These are phyloP conservation scores for Musca domestica DNA, from an alignment of 1,140 invertebrate genomes.

Conservation along the genomic window DNA sequence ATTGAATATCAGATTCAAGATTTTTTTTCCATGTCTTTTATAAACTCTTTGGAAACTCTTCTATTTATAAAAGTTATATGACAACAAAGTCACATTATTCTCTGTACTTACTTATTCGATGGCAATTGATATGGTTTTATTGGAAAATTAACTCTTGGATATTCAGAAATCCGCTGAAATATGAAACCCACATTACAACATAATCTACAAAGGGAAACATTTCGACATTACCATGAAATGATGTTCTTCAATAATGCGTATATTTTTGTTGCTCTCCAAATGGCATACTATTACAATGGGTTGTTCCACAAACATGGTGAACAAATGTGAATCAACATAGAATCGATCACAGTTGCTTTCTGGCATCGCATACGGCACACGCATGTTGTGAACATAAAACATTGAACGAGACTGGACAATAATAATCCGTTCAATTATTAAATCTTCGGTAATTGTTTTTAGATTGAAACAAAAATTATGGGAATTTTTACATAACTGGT, in stretches of 20 bases:
- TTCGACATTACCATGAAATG: slow-evolving; percentile 39
- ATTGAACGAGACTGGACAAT: slow-evolving; percentile 45
- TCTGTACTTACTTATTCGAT: slow-evolving; percentile 7
- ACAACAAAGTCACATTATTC: too few relatives aligned
- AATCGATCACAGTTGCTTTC: slow-evolving; percentile 32
- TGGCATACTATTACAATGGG: slow-evolving; percentile 41
- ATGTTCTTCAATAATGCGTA: slow-evolving; percentile 43
- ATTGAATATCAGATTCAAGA: too few relatives aligned
- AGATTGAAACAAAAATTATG: slow-evolving; percentile 50
- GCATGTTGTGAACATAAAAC: slow-evolving; percentile 40
- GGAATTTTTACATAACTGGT: slow-evolving; percentile 42
- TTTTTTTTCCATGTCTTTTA: too few relatives aligned
- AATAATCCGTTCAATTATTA: slow-evolving; percentile 45
- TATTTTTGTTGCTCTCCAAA: slow-evolving; percentile 23
- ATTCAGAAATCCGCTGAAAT: not conserved
- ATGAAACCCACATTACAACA: not conserved
- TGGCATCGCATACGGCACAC: slow-evolving; percentile 33
- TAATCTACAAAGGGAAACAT: not conserved
- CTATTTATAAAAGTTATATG: too few relatives aligned
- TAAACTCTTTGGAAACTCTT: too few relatives aligned
- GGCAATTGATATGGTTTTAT: slow-evolving; percentile 15
- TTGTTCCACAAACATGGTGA: slow-evolving; percentile 40
- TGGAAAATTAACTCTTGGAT: slow-evolving; percentile 1
- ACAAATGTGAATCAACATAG: slow-evolving; percentile 48
- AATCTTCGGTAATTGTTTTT: slow-evolving; percentile 29